These are phyloP conservation scores for Larimichthys polyactis DNA, from an alignment of 2,113 vertebrate species.

Conservation along the genomic window DNA sequence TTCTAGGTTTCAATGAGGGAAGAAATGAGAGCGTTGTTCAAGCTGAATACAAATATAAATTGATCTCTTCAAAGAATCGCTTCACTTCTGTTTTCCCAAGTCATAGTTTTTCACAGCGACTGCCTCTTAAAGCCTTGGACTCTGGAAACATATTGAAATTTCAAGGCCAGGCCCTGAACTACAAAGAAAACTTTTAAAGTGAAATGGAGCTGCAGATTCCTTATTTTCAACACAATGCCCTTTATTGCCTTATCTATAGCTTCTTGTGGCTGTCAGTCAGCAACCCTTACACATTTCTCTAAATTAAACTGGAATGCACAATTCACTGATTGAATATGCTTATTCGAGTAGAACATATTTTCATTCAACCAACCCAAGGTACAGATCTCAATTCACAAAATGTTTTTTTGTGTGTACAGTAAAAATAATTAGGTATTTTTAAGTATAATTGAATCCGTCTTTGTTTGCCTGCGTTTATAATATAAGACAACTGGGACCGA, in stretches of 20 bases:
- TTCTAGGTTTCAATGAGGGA: not conserved
- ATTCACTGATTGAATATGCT: not conserved
- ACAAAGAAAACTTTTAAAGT: slow-evolving; percentile 37
- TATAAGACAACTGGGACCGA: not conserved
- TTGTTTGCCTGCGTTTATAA: not conserved
- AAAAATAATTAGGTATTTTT: not conserved
- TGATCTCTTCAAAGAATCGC: slow-evolving; percentile 36
- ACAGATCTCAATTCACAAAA: not conserved
- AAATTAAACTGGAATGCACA: slow-evolving; percentile 30
- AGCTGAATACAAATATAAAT: slow-evolving; percentile 46
- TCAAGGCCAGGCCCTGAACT: slow-evolving; percentile 37
- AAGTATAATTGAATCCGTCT: not conserved
- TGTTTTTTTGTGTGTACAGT: not conserved
- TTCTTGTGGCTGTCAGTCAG: slow-evolving; percentile 31
- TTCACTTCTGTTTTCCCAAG: slow-evolving; percentile 30
- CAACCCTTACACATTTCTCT: not conserved
- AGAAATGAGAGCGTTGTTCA: slow-evolving; percentile 31
- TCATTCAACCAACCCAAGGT: too few species aligned
- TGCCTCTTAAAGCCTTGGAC: slow-evolving; percentile 6
- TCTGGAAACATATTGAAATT: slow-evolving; percentile 44
- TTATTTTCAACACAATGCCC: slow-evolving; percentile 4
- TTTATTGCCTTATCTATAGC: slow-evolving; percentile 4
- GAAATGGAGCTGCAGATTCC: not conserved
- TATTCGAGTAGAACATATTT: too few species aligned
- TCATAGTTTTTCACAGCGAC: slow-evolving; percentile 21